Evolutionary conservation across 2,113 vertebrate species (phyloP), one percentile per base, ranked within the genome.

Genomic region (Oenanthe oenanthe): DNA sequence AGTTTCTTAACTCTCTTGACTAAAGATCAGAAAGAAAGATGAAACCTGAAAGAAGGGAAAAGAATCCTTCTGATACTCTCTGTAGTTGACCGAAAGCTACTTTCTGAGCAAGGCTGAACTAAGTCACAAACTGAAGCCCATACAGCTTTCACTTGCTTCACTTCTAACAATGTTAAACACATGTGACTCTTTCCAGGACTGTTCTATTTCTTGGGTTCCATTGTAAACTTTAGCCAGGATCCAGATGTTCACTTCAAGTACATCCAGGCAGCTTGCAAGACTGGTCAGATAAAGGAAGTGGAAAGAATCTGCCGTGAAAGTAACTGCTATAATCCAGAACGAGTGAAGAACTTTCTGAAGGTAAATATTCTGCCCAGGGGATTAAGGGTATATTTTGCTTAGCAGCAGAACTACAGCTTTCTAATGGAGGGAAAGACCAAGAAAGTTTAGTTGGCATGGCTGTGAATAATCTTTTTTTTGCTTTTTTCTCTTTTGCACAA

Each of bases 141-240:
- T 88, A 72, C 16, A 89, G 45, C 50, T 28, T 88, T 32, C 13
- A 24, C 26, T 85, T 94, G 13, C 28, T 93, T 85, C 47, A 29
- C 7, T 72, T 88, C 54, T 73, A 88, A 80, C 50, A 34, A 0
- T 68, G 51, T 57, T 77, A 26, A 91, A 94, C 91, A 53, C 34
- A 26, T 67, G 14, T 79, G 57, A 80, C 56, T 91, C 14, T 89
- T 95, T 80, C 26, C 93, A 99, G 99, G 99, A 26, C 98, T 99
- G 81, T 99, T 99, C 97, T 99, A 99, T 97, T 99, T 99, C 97
- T 97, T 99, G 86, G 99, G 99, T 91, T 99, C 99, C 13, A 99
- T 99, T 86, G 98, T 99, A 89, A 99, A 99, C 98, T 99, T 99
- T 97, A 99, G 99, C 94, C 99, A 99, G 93, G 99, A 99, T 88